Conservation (phyloP, 1,140 invertebrate species). For the Panagrolaimus sp. region DNA sequence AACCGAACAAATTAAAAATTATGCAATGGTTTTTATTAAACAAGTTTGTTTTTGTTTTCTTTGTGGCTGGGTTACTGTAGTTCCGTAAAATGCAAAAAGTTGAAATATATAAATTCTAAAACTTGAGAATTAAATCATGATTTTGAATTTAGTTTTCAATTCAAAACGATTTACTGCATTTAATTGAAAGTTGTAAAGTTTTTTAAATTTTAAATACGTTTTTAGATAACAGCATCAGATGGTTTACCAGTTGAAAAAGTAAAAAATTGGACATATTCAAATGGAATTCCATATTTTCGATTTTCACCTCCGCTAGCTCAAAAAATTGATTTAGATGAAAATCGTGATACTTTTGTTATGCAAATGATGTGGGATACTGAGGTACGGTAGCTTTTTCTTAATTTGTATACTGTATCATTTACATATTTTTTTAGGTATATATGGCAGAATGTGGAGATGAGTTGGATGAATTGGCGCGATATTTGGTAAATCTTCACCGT, state of each 20-base stretch:
- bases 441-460: constrained; percentile 2
- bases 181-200: too few relatives aligned
- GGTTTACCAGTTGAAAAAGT: constrained; percentile 6
- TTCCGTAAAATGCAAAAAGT: background rate
- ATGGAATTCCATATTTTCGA: background rate
- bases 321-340: constrained; percentile 23
- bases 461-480: background rate
- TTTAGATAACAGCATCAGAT: constrained; percentile 15
- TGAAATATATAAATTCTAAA: too few relatives aligned
- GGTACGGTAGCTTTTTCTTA: background rate
- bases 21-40: constrained; percentile 13
- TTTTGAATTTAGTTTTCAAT: too few relatives aligned
- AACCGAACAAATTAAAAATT: constrained; percentile 9
- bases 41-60: background rate
- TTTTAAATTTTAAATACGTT: too few relatives aligned
- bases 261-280: background rate
- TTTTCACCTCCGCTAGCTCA: constrained; percentile 6
- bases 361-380: constrained; percentile 9
- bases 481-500: background rate
- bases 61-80: background rate
- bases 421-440: background rate
- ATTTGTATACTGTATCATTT: too few relatives aligned
- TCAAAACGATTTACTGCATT: too few relatives aligned
- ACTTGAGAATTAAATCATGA: too few relatives aligned
- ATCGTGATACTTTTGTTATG: constrained; percentile 22